Conservation (phyloP, 2,888 invertebrate genomes). For the Drosophila infuscata region DNA sequence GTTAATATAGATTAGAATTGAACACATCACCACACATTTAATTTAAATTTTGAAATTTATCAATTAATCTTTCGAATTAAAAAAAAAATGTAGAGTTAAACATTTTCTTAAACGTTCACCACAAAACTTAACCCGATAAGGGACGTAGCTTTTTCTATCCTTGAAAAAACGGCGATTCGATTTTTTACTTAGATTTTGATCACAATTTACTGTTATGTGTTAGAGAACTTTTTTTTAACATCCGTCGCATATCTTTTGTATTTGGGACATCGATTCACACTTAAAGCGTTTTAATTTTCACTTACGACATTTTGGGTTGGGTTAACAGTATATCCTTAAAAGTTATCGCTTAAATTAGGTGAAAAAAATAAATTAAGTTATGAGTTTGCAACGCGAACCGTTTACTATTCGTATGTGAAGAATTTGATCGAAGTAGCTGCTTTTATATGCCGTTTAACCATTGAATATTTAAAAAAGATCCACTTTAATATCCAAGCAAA, state of each 20-base stretch:
- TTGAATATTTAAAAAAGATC: slow-evolving; percentile 2
- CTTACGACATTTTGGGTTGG: slow-evolving; percentile 61
- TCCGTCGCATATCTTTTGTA: neutral
- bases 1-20: neutral
- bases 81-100: neutral
- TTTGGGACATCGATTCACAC: neutral
- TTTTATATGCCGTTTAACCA: slow-evolving; percentile 33
- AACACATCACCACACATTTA: neutral
- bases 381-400: slow-evolving; percentile 3
- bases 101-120: neutral
- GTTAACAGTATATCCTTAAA: slow-evolving; percentile 35
- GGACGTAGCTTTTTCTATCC: neutral
- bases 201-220: neutral
- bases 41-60: neutral
- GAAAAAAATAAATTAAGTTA: neutral
- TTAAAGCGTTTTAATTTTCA: neutral
- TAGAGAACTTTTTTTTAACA: neutral
- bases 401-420: slow-evolving; percentile 13
- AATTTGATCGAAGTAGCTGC: neutral
- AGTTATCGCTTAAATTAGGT: slow-evolving; percentile 24
- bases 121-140: neutral
- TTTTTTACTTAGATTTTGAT: neutral
- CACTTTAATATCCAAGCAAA: slow-evolving; percentile 12
- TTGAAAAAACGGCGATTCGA: neutral
- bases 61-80: neutral